Evolutionary conservation across 1,140 invertebrate genomes (phyloP).

Genomic region (Macrobrachium nipponense): DNA sequence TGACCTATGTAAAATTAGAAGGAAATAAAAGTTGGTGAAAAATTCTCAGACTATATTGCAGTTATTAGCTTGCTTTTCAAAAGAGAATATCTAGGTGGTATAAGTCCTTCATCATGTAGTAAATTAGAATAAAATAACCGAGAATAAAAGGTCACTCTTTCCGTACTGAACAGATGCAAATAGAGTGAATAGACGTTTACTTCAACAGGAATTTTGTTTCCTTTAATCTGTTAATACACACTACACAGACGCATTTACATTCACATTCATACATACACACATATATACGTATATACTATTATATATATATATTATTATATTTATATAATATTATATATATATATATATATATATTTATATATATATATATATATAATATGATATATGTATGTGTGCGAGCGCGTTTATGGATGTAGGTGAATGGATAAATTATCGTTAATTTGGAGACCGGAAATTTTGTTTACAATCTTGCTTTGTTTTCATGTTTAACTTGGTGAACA

Average conservation of each 20-base stretch:
- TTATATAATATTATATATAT: slow-evolving; percentile 9
- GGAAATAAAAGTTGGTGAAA: too few relatives aligned
- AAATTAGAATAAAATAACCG: too few relatives aligned
- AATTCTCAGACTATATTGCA: too few relatives aligned
- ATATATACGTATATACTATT: background rate
- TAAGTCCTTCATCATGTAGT: too few relatives aligned
- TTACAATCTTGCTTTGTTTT: background rate
- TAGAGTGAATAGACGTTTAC: background rate
- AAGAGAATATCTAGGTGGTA: too few relatives aligned
- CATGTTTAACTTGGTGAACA: background rate
- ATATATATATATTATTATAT: background rate
- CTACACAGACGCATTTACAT: too few relatives aligned
- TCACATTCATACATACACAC: too few relatives aligned
- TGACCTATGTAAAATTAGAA: too few relatives aligned
- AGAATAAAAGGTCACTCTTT: too few relatives aligned
- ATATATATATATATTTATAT: slow-evolving; percentile 8
- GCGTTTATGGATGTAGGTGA: background rate
- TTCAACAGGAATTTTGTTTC: background rate
- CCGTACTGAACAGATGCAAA: too few relatives aligned
- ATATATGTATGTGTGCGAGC: background rate
- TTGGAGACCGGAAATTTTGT: background rate
- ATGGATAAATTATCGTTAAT: background rate
- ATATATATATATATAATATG: background rate
- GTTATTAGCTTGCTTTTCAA: too few relatives aligned
- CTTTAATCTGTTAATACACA: background rate